Evolutionary conservation across 1,140 invertebrate species (phyloP).

Genomic region (Drosophila mauritiana): DNA sequence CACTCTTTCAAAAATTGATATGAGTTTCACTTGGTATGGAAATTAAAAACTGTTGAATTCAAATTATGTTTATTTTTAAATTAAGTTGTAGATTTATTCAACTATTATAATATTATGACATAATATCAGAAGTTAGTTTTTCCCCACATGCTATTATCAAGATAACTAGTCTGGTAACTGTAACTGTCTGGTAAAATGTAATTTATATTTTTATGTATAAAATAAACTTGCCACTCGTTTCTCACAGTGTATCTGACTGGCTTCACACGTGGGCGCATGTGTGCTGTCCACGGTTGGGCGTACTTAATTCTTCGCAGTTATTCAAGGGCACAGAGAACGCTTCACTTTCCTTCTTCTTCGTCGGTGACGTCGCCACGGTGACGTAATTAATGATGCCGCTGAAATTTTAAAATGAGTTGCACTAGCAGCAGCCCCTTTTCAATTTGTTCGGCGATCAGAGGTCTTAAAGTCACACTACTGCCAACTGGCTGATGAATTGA

Average conservation of each 20-base stretch:
- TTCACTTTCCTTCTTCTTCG: conserved; percentile 46
- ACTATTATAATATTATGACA: no score
- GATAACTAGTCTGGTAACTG: no score
- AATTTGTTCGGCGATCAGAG: neutral
- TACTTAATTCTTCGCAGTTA: conserved; percentile 71
- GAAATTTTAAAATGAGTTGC: conserved; percentile 69
- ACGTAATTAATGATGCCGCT: conserved; percentile 74
- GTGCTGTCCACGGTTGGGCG: conserved; percentile 8
- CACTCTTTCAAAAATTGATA: no score
- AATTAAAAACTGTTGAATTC: no score
- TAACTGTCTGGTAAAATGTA: no score
- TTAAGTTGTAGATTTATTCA: no score
- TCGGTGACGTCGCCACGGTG: conserved; percentile 14
- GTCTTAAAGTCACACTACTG: neutral
- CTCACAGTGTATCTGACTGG: conserved; percentile 1
- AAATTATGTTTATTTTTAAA: no score
- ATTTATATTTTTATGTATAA: neutral
- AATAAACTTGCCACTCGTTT: neutral
- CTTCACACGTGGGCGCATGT: neutral
- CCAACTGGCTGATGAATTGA: no score
- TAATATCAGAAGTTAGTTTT: no score
- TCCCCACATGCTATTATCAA: no score
- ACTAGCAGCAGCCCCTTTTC: conserved; percentile 18
- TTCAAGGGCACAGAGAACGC: conserved; percentile 68
- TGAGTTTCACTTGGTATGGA: no score